Percentiles rank a stretch among this genome's conserved stretches.
Evolutionary conservation across 2,888 invertebrate species (phyloP).

Genomic region (Eupelmus urozonus): DNA sequence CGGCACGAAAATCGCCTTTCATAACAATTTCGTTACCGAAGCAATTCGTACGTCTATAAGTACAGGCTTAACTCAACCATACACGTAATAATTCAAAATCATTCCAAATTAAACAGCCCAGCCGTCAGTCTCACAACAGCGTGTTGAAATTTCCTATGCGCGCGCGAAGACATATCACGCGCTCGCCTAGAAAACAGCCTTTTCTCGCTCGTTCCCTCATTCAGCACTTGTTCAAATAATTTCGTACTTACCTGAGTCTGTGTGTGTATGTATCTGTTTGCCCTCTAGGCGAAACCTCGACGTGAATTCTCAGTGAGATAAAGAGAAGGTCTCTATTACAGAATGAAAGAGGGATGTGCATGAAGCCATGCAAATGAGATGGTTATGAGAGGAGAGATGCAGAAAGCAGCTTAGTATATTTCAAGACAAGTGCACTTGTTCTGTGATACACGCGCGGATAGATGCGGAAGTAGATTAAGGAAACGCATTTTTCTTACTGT

Average conservation of each 20-base stretch:
- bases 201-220: background rate
- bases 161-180: too few relatives aligned
- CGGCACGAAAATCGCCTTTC: too few relatives aligned
- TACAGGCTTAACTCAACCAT: too few relatives aligned
- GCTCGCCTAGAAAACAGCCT: conserved; percentile 1
- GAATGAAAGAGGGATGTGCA: background rate
- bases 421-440: background rate
- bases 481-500: background rate
- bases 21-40: too few relatives aligned
- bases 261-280: too few relatives aligned
- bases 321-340: conserved; percentile 8
- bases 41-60: too few relatives aligned
- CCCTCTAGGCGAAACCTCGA: background rate
- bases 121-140: too few relatives aligned
- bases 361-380: conserved; percentile 22
- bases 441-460: background rate
- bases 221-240: background rate
- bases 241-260: too few relatives aligned
- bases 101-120: too few relatives aligned
- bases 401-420: background rate
- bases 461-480: background rate
- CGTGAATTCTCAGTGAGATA: background rate
- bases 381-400: background rate
- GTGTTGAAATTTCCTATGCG: too few relatives aligned
- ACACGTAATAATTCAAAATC: too few relatives aligned